Evolutionary conservation across 2,888 invertebrate genomes (phyloP).

Genomic region (Philhelius pedissequus): DNA sequence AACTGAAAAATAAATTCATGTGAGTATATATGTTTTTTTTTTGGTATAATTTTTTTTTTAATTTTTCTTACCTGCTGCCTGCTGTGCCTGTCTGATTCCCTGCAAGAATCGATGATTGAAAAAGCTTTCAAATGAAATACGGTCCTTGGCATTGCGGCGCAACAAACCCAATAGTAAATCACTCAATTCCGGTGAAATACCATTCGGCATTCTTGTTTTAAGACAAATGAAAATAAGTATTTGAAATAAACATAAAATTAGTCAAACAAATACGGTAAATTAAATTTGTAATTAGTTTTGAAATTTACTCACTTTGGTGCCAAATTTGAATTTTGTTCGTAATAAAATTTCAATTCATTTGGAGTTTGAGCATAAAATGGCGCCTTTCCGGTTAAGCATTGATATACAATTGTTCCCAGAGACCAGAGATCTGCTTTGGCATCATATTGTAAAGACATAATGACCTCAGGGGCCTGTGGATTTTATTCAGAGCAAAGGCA

Average conservation of each 20-base stretch:
- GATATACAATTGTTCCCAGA: constrained; percentile 98
- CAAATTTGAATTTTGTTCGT: constrained; percentile 95
- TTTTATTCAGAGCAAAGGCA: background rate
- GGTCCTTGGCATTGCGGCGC: constrained; percentile 94
- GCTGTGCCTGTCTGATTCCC: constrained; percentile 81
- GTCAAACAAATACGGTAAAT: background rate
- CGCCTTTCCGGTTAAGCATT: constrained; percentile 98
- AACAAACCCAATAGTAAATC: constrained; percentile 92
- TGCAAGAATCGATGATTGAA: constrained; percentile 95
- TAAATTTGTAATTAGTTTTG: background rate
- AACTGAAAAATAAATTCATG: constrained; percentile 69
- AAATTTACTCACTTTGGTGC: constrained; percentile 88
- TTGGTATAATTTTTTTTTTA: background rate
- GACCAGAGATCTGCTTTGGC: constrained; percentile 99
- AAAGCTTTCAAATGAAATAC: constrained; percentile 97
- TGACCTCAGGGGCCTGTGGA: constrained; percentile 94
- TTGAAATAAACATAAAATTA: background rate
- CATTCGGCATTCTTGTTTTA: constrained; percentile 90
- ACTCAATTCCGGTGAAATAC: constrained; percentile 93
- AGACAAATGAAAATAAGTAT: background rate
- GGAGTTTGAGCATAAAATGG: constrained; percentile 99
- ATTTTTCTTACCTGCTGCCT: constrained; percentile 78
- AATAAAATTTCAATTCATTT: constrained; percentile 96
- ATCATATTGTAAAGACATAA: constrained; percentile 99
- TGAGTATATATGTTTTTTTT: background rate